Evolutionary conservation across 2,888 invertebrate species (phyloP).

Genomic region (Polia nebulosa): DNA sequence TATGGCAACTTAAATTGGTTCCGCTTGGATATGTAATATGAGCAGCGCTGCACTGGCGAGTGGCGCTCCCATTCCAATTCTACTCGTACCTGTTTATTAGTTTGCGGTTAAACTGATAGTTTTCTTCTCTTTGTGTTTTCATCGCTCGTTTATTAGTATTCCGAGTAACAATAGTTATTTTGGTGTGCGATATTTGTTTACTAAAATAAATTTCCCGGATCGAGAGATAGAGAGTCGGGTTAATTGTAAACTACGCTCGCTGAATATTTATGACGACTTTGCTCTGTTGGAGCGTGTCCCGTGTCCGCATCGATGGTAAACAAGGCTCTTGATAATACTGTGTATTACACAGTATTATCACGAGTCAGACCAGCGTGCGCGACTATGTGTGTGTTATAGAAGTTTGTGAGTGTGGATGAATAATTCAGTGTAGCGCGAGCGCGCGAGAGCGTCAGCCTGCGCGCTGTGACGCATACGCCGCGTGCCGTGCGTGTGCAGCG

Average conservation of each 20-base stretch:
- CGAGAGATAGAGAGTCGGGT: slow-evolving; percentile 7
- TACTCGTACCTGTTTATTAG: no score
- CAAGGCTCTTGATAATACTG: slow-evolving; percentile 1
- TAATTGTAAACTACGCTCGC: slow-evolving; percentile 13
- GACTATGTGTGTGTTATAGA: background rate
- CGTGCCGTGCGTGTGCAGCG: background rate
- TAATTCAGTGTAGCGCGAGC: background rate
- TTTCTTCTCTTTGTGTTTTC: background rate
- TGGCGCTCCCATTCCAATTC: no score
- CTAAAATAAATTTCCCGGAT: slow-evolving; percentile 1
- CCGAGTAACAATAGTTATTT: slow-evolving; percentile 5
- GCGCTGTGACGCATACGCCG: background rate
- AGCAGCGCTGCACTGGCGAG: no score
- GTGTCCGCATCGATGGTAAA: background rate
- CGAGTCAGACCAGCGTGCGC: background rate
- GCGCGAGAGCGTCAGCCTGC: background rate
- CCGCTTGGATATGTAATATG: no score
- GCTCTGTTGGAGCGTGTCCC: background rate
- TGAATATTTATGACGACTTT: slow-evolving; percentile 21
- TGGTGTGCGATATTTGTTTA: background rate
- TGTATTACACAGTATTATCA: background rate
- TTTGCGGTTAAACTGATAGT: background rate
- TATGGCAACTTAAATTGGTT: no score
- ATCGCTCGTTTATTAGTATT: background rate
- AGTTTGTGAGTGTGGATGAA: background rate